Conservation (phyloP, 2,113 vertebrate genomes). For the Corythornis vintsioides region DNA sequence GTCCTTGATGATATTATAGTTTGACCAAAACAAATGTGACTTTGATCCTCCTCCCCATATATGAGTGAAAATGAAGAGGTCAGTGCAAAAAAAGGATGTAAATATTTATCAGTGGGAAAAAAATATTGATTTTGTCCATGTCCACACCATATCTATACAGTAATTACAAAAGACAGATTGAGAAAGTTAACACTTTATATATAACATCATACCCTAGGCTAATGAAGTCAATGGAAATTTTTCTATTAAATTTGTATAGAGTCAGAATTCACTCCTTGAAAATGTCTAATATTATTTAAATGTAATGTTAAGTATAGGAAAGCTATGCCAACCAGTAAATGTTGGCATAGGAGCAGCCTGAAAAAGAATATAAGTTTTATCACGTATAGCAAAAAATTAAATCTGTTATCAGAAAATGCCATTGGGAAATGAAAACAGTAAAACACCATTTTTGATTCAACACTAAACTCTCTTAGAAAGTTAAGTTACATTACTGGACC, state of each 20-base stretch:
- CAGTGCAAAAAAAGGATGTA: background rate
- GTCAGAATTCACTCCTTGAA: background rate
- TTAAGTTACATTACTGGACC: background rate
- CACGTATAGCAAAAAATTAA: background rate
- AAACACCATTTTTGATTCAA: background rate
- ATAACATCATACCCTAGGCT: background rate
- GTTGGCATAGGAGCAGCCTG: background rate
- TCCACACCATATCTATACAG: background rate
- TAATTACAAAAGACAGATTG: background rate
- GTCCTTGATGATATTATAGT: background rate
- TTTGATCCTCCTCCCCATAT: background rate
- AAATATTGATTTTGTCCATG: background rate
- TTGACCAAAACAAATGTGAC: background rate
- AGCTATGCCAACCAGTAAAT: background rate
- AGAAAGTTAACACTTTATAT: background rate
- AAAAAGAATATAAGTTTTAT: background rate
- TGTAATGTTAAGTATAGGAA: background rate
- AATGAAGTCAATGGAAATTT: background rate
- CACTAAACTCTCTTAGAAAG: background rate
- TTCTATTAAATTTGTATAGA: background rate
- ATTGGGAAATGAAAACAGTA: background rate
- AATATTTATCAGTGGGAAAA: background rate
- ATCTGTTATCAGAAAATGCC: background rate
- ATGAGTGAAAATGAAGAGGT: background rate
- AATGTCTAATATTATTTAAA: background rate